These are phyloP conservation scores for Phaonia tiefii DNA, from an alignment of 2,888 invertebrate genomes.

Conservation along the genomic window DNA sequence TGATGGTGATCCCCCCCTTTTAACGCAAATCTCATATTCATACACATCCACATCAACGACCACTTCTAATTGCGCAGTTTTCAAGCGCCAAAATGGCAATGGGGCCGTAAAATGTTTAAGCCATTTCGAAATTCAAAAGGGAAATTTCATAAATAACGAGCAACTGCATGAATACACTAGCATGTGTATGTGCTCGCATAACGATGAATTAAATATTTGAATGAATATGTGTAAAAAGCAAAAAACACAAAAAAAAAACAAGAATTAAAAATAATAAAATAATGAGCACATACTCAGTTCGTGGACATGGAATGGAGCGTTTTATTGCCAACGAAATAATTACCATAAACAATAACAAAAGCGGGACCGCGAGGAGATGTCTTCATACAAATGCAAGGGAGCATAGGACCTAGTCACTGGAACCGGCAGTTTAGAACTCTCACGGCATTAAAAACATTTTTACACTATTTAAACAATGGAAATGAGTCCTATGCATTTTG, in stretches of 20 bases:
- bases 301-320: neutral
- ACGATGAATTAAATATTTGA: slow-evolving; percentile 1
- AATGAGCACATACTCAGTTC: neutral
- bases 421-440: no score
- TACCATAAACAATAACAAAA: slow-evolving; percentile 9
- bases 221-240: neutral
- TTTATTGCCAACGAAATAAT: slow-evolving; percentile 28
- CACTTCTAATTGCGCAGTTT: slow-evolving; percentile 20
- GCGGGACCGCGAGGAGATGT: neutral
- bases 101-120: slow-evolving; percentile 26
- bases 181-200: neutral
- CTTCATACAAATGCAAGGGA: neutral
- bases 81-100: slow-evolving; percentile 11
- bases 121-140: slow-evolving; percentile 27
- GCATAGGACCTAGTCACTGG: no score
- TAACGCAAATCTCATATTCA: slow-evolving; percentile 1
- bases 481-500: no score
- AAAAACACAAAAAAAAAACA: neutral
- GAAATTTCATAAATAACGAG: slow-evolving; percentile 25
- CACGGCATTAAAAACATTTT: no score
- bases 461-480: no score
- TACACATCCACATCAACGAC: slow-evolving; percentile 4
- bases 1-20: slow-evolving; percentile 10
- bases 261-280: neutral
- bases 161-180: no score